A percentile compares a stretch with the other conserved stretches of the same genome.
These are phyloP conservation scores for Stegastes partitus DNA, from an alignment of 2,113 vertebrate species.

Conservation along the genomic window DNA sequence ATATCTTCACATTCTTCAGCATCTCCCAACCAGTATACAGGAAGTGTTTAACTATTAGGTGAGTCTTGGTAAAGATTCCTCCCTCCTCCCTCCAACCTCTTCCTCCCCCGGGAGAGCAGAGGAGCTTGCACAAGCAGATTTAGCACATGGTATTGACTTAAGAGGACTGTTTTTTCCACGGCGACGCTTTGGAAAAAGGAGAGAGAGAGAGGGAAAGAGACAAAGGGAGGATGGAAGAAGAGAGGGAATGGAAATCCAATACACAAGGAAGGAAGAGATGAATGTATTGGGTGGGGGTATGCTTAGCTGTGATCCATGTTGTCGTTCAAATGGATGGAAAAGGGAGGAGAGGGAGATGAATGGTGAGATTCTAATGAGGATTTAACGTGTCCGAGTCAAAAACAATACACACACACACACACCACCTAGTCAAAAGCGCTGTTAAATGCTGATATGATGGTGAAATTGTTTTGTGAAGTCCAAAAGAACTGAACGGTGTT, in stretches of 20 bases:
- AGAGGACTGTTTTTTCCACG: slow-evolving; percentile 60
- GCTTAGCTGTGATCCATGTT: slow-evolving; percentile 53
- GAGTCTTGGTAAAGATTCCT: slow-evolving; percentile 62
- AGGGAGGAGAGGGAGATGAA: slow-evolving; percentile 18
- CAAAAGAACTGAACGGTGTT: no score
- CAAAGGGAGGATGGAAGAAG: slow-evolving; percentile 26
- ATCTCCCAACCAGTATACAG: slow-evolving; percentile 44
- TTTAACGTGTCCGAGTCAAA: slow-evolving; percentile 38
- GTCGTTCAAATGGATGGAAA: slow-evolving; percentile 38
- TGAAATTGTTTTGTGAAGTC: no score
- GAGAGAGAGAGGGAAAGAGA: slow-evolving; percentile 43
- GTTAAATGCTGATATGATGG: no score
- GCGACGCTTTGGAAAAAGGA: slow-evolving; percentile 16
- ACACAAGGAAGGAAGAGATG: slow-evolving; percentile 37
- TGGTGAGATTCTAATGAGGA: slow-evolving; percentile 22
- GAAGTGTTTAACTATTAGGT: slow-evolving; percentile 71
- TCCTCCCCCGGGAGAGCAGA: slow-evolving; percentile 42
- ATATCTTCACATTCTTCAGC: slow-evolving; percentile 27
- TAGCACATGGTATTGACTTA: slow-evolving; percentile 75
- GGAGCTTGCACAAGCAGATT: slow-evolving; percentile 76
- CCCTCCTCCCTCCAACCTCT: slow-evolving; percentile 14
- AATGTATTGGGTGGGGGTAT: slow-evolving; percentile 30
- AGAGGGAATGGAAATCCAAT: slow-evolving; percentile 51
- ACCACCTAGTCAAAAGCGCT: slow-evolving; percentile 2
- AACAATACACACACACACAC: neutral